Conservation (phyloP, 2,888 invertebrate genomes). For the Dolichopus griseipennis region DNA sequence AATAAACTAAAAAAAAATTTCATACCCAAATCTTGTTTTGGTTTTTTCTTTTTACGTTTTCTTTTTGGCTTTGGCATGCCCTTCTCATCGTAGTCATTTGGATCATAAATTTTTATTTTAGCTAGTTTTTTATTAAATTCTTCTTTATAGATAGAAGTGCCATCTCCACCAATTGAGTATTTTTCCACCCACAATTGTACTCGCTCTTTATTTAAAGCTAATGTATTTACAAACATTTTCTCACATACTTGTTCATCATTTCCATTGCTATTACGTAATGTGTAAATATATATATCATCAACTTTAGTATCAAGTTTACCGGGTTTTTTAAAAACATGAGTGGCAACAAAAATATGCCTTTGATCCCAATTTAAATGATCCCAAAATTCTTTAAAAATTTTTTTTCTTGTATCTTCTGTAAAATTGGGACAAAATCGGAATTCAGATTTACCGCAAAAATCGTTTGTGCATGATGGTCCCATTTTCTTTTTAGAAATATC, state of each 20-base stretch:
- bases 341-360: slow-evolving; percentile 8
- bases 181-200: background rate
- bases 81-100: background rate
- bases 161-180: slow-evolving; percentile 10
- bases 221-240: slow-evolving; percentile 7
- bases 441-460: background rate
- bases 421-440: background rate
- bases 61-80: background rate
- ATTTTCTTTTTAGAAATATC: background rate
- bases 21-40: background rate
- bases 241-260: slow-evolving; percentile 3
- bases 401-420: background rate
- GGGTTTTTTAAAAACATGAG: slow-evolving; percentile 2
- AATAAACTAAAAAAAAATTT: background rate
- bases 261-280: slow-evolving; percentile 9
- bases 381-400: slow-evolving; percentile 8
- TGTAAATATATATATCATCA: background rate
- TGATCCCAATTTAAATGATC: slow-evolving; percentile 7
- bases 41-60: background rate
- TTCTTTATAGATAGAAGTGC: background rate
- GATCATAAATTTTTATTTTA: background rate
- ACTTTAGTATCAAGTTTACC: background rate
- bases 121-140: background rate
- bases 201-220: background rate
- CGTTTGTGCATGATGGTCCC: background rate